These are phyloP conservation scores for Heteractis magnifica DNA, from an alignment of 92 coral and sea anemone genomes.

Conservation along the genomic window DNA sequence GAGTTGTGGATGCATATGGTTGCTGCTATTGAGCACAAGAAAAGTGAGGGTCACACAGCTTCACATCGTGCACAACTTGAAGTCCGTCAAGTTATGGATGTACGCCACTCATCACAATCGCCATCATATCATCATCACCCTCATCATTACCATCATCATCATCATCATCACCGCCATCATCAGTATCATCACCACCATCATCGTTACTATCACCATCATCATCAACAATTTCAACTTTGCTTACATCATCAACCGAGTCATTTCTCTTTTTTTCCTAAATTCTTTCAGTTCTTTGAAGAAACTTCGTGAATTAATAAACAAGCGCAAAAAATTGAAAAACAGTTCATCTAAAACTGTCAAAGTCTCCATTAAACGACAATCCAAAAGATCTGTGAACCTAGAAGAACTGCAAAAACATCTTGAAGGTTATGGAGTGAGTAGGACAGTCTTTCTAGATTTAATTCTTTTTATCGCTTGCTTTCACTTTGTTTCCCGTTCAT, in stretches of 20 bases:
- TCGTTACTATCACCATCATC: neutral
- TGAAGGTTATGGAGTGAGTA: constrained; percentile 49
- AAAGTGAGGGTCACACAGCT: too few relatives aligned
- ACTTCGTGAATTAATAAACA: constrained; percentile 50
- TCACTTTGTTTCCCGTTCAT: too few relatives aligned
- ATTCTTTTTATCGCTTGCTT: too few relatives aligned
- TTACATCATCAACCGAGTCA: neutral
- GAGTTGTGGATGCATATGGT: too few relatives aligned
- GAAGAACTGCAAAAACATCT: constrained; percentile 38
- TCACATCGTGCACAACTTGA: too few relatives aligned
- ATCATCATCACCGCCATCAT: neutral
- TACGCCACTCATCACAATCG: neutral
- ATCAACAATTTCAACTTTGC: neutral
- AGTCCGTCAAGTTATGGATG: too few relatives aligned
- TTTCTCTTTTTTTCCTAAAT: neutral
- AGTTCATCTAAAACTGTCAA: constrained; percentile 36
- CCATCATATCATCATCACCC: neutral
- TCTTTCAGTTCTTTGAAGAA: constrained; percentile 29
- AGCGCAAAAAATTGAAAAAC: constrained; percentile 44
- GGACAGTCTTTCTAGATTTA: neutral
- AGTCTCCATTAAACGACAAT: constrained; percentile 44
- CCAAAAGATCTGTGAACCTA: constrained; percentile 28
- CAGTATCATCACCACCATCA: neutral
- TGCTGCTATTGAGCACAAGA: too few relatives aligned
- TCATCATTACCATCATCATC: neutral